Conservation (phyloP, 2,113 vertebrate species). For the Zootoca vivipara region DNA sequence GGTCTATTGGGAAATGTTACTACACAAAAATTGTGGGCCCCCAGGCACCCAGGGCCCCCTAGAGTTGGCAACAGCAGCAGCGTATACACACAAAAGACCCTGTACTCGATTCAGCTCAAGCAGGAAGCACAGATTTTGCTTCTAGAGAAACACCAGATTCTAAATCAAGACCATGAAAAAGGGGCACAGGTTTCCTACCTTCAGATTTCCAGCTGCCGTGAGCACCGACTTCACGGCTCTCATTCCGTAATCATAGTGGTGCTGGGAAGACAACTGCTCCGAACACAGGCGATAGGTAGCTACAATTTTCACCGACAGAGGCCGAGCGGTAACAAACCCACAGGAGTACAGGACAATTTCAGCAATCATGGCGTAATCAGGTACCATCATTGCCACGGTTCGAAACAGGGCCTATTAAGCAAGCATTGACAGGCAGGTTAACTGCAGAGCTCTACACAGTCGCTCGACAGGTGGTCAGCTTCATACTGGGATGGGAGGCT, state of each 20-base stretch:
- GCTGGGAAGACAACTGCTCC: constrained; percentile 88
- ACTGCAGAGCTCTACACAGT: neutral
- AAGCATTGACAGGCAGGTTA: neutral
- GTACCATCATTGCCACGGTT: constrained; percentile 95
- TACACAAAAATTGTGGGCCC: neutral
- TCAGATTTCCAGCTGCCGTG: constrained; percentile 89
- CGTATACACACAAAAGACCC: neutral
- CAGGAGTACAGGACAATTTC: constrained; percentile 93
- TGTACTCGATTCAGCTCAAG: neutral
- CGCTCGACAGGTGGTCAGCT: neutral
- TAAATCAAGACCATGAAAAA: neutral
- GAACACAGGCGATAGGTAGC: constrained; percentile 89
- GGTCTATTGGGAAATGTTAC: neutral
- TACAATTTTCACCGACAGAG: constrained; percentile 89
- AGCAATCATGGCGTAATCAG: constrained; percentile 92
- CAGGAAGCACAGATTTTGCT: neutral
- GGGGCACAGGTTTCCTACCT: constrained; percentile 74
- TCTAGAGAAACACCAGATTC: neutral
- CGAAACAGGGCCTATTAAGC: constrained; percentile 86
- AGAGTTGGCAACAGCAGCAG: neutral
- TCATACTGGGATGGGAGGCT: neutral
- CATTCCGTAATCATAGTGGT: constrained; percentile 94
- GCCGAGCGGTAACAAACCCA: constrained; percentile 88
- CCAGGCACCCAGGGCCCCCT: no score
- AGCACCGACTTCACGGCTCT: constrained; percentile 92